These are phyloP conservation scores for Nematostella vectensis DNA, from an alignment of 92 coral and sea anemone genomes.

Conservation along the genomic window DNA sequence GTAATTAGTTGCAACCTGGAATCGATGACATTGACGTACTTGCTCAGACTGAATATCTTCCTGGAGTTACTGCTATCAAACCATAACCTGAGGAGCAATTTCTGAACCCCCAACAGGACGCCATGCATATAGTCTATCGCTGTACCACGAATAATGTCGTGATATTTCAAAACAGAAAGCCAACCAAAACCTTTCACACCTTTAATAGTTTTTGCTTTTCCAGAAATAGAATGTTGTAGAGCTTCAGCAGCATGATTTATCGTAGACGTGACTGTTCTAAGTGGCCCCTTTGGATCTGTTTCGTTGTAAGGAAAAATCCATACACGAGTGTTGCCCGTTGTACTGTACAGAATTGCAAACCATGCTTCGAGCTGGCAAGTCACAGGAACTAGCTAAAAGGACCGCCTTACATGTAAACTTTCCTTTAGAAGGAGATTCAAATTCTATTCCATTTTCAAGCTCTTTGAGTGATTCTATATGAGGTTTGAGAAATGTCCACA, in stretches of 20 bases:
- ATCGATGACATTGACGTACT: slow-evolving; percentile 16
- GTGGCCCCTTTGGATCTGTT: slow-evolving; percentile 52
- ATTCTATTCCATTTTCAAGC: slow-evolving; percentile 41
- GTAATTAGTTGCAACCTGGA: slow-evolving; percentile 26
- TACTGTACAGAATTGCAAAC: slow-evolving; percentile 37
- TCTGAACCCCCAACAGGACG: slow-evolving; percentile 47
- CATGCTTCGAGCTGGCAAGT: slow-evolving; percentile 43
- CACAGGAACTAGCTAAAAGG: slow-evolving; percentile 29
- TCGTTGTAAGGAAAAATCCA: slow-evolving; percentile 28
- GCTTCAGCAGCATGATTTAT: slow-evolving; percentile 34
- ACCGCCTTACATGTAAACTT: slow-evolving; percentile 33
- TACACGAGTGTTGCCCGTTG: slow-evolving; percentile 35
- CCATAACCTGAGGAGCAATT: slow-evolving; percentile 39
- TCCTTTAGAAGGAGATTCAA: slow-evolving; percentile 42
- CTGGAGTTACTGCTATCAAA: slow-evolving; percentile 17
- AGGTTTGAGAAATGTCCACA: slow-evolving; percentile 54
- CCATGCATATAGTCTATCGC: slow-evolving; percentile 70
- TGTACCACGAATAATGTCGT: slow-evolving; percentile 29
- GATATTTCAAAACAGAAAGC: slow-evolving; percentile 27
- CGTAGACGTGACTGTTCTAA: slow-evolving; percentile 20
- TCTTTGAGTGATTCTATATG: slow-evolving; percentile 36
- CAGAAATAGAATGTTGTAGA: slow-evolving; percentile 1
- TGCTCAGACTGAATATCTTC: slow-evolving; percentile 17
- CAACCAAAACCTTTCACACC: slow-evolving; percentile 47
- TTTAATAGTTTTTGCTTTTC: slow-evolving; percentile 6